Evolutionary conservation across 1,140 invertebrate species (phyloP), one percentile per base, ranked within the genome.

Genomic region (Brachionus koreanus): DNA sequence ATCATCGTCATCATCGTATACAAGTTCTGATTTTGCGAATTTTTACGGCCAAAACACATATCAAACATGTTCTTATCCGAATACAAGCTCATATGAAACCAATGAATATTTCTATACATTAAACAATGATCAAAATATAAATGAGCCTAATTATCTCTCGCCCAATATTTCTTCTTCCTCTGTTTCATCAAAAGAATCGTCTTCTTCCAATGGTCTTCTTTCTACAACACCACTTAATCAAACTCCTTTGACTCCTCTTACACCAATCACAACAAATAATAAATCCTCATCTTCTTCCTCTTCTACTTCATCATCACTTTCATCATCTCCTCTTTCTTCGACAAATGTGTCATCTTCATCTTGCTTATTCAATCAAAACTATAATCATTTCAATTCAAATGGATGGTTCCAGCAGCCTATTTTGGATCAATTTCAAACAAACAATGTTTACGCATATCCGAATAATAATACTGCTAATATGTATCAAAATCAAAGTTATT

Each of bases 291-390:
- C 76, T 5, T 79, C 49, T 4, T 29, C 13, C 1, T 49, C 43
- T 16, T 79, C 76, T 79, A 61, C 76, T 61, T 65, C 76, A 43
- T 79, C 76, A 19, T 79, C 76, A 16, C 49, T 61, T 23, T 79
- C 76, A 25, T 61, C 76, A 5, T 79, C 76, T 25, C 76, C 76
- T 25, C 57, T 65, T 9, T 79, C 76, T 37, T 57, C 76, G 0
- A 61, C 76, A 61, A 61, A 57, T 12, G 57, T 42, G 2, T 79
- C 76, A 61, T 29, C 76, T 19, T 65, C 49, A 52, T 79, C 69
- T 10, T 74, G 39, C 33, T 39, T 72, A 5, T 39, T 16, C 67
- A 39, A 43, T 74, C 69, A 74, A 74, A 43, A 74, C 29, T 46
- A 74, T 16, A 74, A 33, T 25, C 19, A 74, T 29, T 25, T 46